Conservation (phyloP, 37 sponge, comb jelly and placozoan species). For the Oopsacas minuta region DNA sequence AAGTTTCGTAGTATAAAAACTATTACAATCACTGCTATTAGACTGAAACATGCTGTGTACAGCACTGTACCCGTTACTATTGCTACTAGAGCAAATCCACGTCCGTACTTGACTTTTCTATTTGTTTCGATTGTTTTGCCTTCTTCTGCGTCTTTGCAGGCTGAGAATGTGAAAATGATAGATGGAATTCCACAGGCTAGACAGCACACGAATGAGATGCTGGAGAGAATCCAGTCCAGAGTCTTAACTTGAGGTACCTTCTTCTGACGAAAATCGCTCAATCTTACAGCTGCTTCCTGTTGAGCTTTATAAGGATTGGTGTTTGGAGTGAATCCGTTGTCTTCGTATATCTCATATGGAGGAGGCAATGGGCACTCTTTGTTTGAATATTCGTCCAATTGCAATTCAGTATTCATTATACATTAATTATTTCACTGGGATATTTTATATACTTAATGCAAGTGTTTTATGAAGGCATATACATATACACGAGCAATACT, state of each 20-base stretch:
- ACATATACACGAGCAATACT: too few relatives aligned
- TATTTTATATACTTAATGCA: too few relatives aligned
- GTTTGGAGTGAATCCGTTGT: neutral
- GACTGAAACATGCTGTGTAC: neutral
- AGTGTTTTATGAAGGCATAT: neutral
- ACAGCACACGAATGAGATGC: neutral
- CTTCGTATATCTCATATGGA: neutral
- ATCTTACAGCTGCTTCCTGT: neutral
- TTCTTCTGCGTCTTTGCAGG: slow-evolving; percentile 7
- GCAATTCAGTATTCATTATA: too few relatives aligned
- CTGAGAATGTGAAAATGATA: slow-evolving; percentile 1
- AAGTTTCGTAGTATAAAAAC: neutral
- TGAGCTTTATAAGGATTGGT: neutral
- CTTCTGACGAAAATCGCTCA: neutral
- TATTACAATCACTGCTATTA: neutral
- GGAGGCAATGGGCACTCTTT: neutral
- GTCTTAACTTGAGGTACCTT: neutral
- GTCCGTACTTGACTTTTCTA: neutral
- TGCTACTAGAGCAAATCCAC: neutral
- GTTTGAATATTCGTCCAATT: neutral
- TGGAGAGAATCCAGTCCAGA: neutral
- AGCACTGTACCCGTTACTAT: neutral
- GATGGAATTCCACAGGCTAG: slow-evolving; percentile 4
- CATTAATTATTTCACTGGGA: too few relatives aligned
- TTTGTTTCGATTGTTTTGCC: slow-evolving; percentile 15